Evolutionary conservation across 2,888 invertebrate genomes (phyloP).

Genomic region (Toxonevra muliebris): DNA sequence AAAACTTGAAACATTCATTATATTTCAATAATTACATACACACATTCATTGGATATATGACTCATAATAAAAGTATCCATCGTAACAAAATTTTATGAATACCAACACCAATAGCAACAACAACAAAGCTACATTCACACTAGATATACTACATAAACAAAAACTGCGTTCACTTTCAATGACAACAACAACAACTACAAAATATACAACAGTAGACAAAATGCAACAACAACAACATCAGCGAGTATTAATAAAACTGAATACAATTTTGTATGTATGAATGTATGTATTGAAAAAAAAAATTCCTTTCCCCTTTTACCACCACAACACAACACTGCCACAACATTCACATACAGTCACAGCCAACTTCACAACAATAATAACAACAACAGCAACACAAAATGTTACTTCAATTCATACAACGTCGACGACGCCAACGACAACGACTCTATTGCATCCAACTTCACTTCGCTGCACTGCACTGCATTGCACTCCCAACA

Average conservation of each 20-base stretch:
- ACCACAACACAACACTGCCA: constrained; percentile 1
- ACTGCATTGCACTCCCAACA: no score
- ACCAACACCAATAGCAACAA: neutral
- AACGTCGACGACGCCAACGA: no score
- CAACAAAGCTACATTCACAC: neutral
- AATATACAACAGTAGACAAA: constrained; percentile 1
- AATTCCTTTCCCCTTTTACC: no score
- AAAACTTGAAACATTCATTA: no score
- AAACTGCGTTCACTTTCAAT: constrained; percentile 17
- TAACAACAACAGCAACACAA: no score
- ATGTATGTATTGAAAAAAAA: neutral
- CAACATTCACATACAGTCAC: neutral
- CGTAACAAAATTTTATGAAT: neutral
- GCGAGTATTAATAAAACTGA: constrained; percentile 16
- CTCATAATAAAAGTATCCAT: neutral
- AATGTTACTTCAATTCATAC: no score
- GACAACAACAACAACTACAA: neutral
- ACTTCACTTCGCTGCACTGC: neutral
- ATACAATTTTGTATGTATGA: constrained; percentile 10
- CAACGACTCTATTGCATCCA: no score
- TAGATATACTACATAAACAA: neutral
- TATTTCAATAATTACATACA: neutral
- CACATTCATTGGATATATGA: neutral
- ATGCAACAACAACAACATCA: constrained; percentile 14
- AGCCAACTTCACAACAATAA: neutral